Evolutionary conservation across 2,888 invertebrate species (phyloP).

Genomic region (Heliconius hortense): DNA sequence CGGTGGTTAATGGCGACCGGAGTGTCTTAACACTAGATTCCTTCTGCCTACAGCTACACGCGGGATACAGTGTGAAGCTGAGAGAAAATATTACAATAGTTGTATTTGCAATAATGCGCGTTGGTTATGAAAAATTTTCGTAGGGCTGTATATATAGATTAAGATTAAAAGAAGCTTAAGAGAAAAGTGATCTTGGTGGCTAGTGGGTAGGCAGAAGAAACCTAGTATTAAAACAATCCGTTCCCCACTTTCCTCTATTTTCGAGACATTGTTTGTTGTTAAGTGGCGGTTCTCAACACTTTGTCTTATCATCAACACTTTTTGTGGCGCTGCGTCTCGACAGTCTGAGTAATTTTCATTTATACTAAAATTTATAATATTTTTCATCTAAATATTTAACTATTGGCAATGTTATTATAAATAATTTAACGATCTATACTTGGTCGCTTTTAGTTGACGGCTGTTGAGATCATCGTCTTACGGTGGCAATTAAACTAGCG

Average conservation of each 20-base stretch:
- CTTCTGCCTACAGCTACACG: no score
- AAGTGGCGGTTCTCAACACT: background rate
- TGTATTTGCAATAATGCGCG: no score
- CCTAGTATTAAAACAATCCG: background rate
- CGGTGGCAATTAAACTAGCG: background rate
- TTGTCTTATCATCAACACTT: background rate
- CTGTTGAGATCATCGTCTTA: conserved; percentile 2
- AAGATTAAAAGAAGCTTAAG: no score
- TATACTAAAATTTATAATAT: background rate
- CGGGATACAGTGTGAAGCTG: no score
- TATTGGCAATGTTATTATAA: conserved; percentile 9
- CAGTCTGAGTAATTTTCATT: background rate
- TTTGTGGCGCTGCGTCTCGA: background rate
- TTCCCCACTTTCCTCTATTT: background rate
- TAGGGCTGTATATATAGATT: no score
- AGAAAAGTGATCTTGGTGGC: no score
- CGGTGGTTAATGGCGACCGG: no score
- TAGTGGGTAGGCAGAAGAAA: no score
- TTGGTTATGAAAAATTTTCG: no score
- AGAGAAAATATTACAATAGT: no score
- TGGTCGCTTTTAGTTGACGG: background rate
- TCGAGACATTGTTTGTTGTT: background rate
- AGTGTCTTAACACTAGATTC: no score
- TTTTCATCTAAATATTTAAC: background rate
- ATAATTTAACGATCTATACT: conserved; percentile 5